Evolutionary conservation across 2,797 vertebrate species (phyloP), one percentile per base, ranked within the genome.

Genomic region (Phrynocephalus forsythii): DNA sequence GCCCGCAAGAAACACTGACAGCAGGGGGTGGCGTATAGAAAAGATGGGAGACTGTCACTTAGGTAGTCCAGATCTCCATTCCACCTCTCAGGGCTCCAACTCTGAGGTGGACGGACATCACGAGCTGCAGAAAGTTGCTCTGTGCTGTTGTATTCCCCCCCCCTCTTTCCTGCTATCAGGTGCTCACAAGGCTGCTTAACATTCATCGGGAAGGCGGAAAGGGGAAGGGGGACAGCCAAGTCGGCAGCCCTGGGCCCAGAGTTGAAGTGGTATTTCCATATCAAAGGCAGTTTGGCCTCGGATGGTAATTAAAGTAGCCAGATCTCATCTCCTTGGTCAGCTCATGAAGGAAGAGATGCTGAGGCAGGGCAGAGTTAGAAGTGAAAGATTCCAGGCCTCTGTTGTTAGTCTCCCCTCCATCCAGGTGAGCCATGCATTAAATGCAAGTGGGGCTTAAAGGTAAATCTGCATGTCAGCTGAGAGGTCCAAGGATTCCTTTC

Each of bases 271-370:
- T 96, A 98, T 99, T 99, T 98, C 96, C 98, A 99, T 99, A 99
- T 99, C 98, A 99, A 99, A 99, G 98, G 97, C 97, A 97, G 97
- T 97, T 97, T 97, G 97, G 97, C 97, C 98, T 97, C 96, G 98
- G 97, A 98, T 98, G 98, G 98, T 98, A 98, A 99, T 99, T 98
- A 98, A 97, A 97, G 97, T 96, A 97, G 97, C 97, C 97, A 96
- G 97, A 98, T 98, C 98, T 97, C 97, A 97, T 97, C 98, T 98
- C 97, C 95, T 92, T 97, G 97, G 97, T 98, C 97, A 97, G 97
- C 97, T 98, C 98, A 97, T 98, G 98, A 98, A 98, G 98, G 97
- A 67, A 48, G 86, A 82, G 69, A 24, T 11, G 92, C 13, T 91
- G 95, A 96, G 98, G 97, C 90, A 95, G 96, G 94, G 95, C 95